Conservation (phyloP, 2,113 vertebrate species). For the Theristicus caerulescens region DNA sequence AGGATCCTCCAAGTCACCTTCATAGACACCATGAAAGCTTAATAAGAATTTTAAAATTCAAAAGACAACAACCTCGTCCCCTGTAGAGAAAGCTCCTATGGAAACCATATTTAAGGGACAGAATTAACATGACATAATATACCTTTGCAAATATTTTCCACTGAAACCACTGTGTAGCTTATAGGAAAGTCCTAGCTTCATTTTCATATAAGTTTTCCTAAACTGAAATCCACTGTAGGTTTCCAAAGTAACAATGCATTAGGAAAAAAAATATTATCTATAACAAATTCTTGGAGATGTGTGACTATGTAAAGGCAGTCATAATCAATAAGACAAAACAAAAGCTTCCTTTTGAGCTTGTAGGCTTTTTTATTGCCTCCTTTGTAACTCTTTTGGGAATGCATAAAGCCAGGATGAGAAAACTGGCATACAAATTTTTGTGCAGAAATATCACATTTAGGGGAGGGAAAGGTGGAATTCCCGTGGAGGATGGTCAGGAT, state of each 20-base stretch:
- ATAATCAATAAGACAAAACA: background rate
- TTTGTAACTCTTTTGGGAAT: background rate
- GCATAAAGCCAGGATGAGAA: background rate
- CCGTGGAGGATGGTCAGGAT: background rate
- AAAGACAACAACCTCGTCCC: background rate
- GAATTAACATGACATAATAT: background rate
- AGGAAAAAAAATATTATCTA: background rate
- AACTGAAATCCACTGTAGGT: background rate
- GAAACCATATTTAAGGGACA: background rate
- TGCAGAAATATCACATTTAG: background rate
- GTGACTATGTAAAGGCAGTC: background rate
- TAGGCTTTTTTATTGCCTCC: background rate
- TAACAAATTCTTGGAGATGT: background rate
- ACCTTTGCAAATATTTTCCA: background rate
- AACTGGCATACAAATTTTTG: background rate
- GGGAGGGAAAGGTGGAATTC: background rate
- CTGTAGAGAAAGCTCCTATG: background rate
- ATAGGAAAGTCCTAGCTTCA: background rate
- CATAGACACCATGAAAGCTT: background rate
- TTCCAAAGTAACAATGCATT: background rate
- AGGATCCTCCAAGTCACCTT: background rate
- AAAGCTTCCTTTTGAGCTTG: background rate
- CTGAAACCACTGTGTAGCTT: background rate
- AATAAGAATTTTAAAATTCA: background rate
- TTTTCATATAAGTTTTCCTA: background rate